Evolutionary conservation across 2,888 invertebrate genomes (phyloP), one percentile per base, ranked within the genome.

Genomic region (Sepiola atlantica): DNA sequence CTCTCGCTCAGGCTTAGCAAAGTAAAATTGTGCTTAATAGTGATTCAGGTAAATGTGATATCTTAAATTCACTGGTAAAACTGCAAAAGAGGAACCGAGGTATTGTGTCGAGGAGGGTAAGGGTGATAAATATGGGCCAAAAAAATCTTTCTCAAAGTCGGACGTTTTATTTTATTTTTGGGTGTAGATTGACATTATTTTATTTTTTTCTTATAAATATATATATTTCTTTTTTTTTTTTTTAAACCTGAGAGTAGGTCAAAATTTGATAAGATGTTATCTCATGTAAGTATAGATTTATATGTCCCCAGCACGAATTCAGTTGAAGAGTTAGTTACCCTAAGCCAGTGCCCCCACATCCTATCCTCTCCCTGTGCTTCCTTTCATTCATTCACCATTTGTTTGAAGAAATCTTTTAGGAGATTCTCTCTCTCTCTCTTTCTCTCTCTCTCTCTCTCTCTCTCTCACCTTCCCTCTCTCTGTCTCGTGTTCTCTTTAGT

Each of bases 321-420:
- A 77, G 12, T 14, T n/a, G 77, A 77, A 18, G 77, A 77, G n/a
- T 18, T 16, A 77, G 77, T 77, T 10, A 77, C 77, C 77, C n/a
- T 77, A 21, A 61, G 61, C 24, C 61, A 21, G 21, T 20, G 21
- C 61, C 24, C 61, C 61, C 24, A 24, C 8, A 21, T 24, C 61
- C 24, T 20, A 10, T 12, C 10, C 10, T 28, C 77, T n/a, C 77
- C 14, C n/a, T n/a, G 28, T 77, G 28, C 61, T 21, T 21, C 24
- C 24, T 61, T 61, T 24, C 24, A 24, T 61, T 24, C 77, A n/a
- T 77, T n/a, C 77, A 77, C n/a, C 77, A 77, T 77, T 77, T 77
- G 77, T 77, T 77, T 77, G n/a, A 77, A 77, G n/a, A 77, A 77
- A 77, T 77, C 77, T 77, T 77, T 77, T 77, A 77, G n/a, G 77